Evolutionary conservation across 2,888 invertebrate genomes (phyloP), one percentile per base, ranked within the genome.

Genomic region (Steromphala cineraria): DNA sequence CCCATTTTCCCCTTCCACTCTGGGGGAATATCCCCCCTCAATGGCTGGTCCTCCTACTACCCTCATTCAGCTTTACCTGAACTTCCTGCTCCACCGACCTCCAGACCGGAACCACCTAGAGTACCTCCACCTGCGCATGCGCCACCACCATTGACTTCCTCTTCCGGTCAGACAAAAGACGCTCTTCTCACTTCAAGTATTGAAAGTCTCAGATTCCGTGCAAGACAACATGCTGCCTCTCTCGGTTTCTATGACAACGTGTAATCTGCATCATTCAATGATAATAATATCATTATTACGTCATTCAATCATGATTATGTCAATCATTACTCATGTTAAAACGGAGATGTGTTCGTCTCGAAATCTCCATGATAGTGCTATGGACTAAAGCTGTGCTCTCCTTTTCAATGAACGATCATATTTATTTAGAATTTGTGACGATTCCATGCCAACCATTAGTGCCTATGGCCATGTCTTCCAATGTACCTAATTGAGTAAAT

Each of bases 141-240:
- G n/a, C 31, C 76, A 24, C 17, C 75, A 53, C 46, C 67, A 13
- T 46, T 76, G 40, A 67, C 56, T 67, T 71, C 31, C n/a, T 53
- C 82, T 13, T n/a, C 74, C 52, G 67, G 74, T 17, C 71, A 36
- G 13, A 67, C 81, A 21, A 0, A 97, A 96, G 1, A 96, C 96
- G 36, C 95, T 95, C 97, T 96, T 36, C 97, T 96, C 91, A 97
- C 97, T 81, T 97, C 94, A 89, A 98, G 95, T 0, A 97, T 97
- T 5, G 96, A 94, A 82, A 97, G 95, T 79, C 77, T 90, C 80
- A 83, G 90, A 21, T 81, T 86, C 67, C 80, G 90, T 0, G 90
- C 90, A 0, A 82, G 89, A 13, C 90, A 90, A 76, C 90, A 90
- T 75, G 83, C 87, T 1, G 88, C 89, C 3, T 85, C 88, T 1